Evolutionary conservation across 35 echinoderm and acorn worm genomes (phyloP), one percentile per base, ranked within the genome.

Genomic region (Ophiothrix spiculata): DNA sequence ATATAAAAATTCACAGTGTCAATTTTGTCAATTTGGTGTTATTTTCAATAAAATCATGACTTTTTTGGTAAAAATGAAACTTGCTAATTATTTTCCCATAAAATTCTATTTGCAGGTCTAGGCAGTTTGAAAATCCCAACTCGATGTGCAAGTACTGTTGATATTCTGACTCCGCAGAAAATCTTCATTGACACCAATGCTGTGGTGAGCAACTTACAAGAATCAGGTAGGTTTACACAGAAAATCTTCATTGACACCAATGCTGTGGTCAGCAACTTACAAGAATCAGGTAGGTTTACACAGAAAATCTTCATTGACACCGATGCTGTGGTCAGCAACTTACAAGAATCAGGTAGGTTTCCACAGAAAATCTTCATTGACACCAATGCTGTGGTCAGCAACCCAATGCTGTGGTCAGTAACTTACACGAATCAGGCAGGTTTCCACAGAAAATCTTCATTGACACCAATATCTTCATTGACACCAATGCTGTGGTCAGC

Each of bases 211-310:
- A 37, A 37, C 36, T 64, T 83, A 35, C 74, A 86, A 60, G 77
- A 39, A 36, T 40, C 85, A 76, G 91, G 85, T 87, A 83, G 37
- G 83, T 56, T n/a, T 0, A 39, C n/a, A 4, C 40, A 78, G 41
- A 76, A 80, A 38, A 40, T 83, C 11, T 92, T 87, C 45, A 75
- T 88, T 28, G 85, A 92, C 76, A 86, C 84, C 1, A 56, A 86
- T 81, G 33, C 45, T 83, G 60, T 56, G 38, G 85, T 88, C 33
- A 83, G 33, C 77, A 37, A 37, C 36, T 64, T 83, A 35, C 74
- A 86, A 60, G 77, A 39, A 36, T 40, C 85, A 76, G 91, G 85
- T 87, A 83, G 37, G 83, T 56, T n/a, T 0, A 39, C n/a, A 4
- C 40, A 78, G 41, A 76, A 80, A 38, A 40, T 83, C 11, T 92